Conservation (phyloP, 2,113 vertebrate genomes). For the Bos javanicus region DNA sequence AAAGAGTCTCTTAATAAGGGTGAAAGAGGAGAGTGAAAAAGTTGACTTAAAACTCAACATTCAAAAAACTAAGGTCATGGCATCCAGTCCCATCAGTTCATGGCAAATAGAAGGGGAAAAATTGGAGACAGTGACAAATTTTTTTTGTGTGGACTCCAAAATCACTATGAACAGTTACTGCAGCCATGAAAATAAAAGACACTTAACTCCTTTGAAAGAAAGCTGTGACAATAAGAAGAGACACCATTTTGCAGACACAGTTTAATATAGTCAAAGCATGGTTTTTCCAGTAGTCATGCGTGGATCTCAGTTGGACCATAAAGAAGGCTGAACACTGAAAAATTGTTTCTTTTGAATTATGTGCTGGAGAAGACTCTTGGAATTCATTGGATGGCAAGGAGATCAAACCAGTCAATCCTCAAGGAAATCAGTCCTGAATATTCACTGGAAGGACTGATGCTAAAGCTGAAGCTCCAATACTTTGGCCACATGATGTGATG, state of each 20-base stretch:
- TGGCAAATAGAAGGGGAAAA: not conserved
- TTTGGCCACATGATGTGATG: not conserved
- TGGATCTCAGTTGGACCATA: not conserved
- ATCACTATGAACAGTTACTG: not conserved
- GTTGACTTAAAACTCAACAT: not conserved
- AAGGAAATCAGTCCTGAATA: not conserved
- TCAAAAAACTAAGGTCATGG: not conserved
- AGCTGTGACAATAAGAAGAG: not conserved
- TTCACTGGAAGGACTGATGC: not conserved
- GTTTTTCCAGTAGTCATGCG: not conserved
- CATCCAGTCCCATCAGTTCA: not conserved
- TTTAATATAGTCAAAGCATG: not conserved
- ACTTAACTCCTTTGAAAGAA: not conserved
- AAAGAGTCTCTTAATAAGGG: not conserved
- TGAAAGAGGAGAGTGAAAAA: not conserved
- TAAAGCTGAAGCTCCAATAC: not conserved
- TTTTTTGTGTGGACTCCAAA: not conserved
- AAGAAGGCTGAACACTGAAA: not conserved
- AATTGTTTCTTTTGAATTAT: not conserved
- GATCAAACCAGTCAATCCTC: not conserved
- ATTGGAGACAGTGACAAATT: not conserved
- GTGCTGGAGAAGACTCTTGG: not conserved
- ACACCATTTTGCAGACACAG: not conserved
- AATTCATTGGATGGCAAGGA: not conserved
- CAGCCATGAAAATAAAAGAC: not conserved